phyloP scores from a whole-genome alignment of 2,888 invertebrate genomes.

The Melieria picta region DNA sequence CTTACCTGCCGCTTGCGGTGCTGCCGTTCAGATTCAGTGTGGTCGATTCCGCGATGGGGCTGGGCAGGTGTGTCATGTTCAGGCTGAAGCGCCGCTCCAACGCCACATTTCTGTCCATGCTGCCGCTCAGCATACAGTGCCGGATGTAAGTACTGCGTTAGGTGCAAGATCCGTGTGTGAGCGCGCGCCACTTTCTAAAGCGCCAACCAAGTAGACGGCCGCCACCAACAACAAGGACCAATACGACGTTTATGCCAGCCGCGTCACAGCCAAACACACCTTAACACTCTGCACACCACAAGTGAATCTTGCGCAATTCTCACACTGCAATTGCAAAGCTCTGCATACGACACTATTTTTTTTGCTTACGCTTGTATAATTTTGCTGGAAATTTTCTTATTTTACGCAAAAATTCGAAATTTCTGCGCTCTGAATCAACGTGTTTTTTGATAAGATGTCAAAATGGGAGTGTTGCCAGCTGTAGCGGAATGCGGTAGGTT shows the following conservation, averaged over 20 bases:
- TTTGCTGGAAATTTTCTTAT: not conserved
- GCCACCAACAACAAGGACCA: not conserved
- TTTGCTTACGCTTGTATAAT: not conserved
- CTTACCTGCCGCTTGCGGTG: conserved; percentile 43
- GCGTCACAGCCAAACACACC: too few species aligned
- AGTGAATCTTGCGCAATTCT: too few species aligned
- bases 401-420: conserved; percentile 20
- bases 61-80: conserved; percentile 52
- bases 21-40: conserved; percentile 53
- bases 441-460: not conserved
- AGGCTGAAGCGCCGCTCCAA: conserved; percentile 56
- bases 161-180: too few species aligned
- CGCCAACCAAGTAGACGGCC: not conserved
- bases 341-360: not conserved
- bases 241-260: not conserved
- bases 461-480: not conserved
- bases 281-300: too few species aligned
- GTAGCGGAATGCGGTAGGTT: too few species aligned
- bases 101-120: conserved; percentile 42
- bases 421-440: not conserved
- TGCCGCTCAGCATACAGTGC: not conserved
- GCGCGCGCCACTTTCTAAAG: conserved; percentile 9
- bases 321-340: not conserved
- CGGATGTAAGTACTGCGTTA: too few species aligned
- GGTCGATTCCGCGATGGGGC: conserved; percentile 63